These are phyloP conservation scores for Melanotaenia duboulayi DNA, from an alignment of 2,113 vertebrate species.

Conservation along the genomic window DNA sequence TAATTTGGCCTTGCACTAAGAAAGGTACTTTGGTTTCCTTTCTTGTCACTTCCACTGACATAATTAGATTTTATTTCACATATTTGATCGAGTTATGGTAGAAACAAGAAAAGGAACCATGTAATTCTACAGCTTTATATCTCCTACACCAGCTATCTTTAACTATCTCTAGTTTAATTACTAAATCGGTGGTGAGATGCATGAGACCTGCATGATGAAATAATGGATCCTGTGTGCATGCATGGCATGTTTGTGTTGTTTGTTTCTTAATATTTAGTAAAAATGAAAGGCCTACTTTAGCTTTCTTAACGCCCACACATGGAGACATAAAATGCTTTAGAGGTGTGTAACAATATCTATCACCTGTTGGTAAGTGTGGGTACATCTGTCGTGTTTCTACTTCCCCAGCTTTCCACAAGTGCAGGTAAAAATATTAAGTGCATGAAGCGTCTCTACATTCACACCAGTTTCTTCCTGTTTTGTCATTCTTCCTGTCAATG, in stretches of 20 bases:
- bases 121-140: too few species aligned
- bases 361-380: background rate
- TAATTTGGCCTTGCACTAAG: too few species aligned
- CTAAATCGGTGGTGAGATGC: background rate
- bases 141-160: too few species aligned
- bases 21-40: too few species aligned
- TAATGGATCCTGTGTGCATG: slow-evolving; percentile 2
- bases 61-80: too few species aligned
- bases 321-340: slow-evolving; percentile 6
- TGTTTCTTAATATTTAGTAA: background rate
- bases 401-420: slow-evolving; percentile 5
- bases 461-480: slow-evolving; percentile 15
- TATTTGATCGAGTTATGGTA: too few species aligned
- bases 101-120: too few species aligned
- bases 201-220: background rate
- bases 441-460: background rate
- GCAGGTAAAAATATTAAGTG: slow-evolving; percentile 1
- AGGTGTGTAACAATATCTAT: slow-evolving; percentile 4
- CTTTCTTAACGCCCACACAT: background rate
- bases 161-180: too few species aligned
- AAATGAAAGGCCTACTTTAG: background rate
- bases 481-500: slow-evolving; percentile 20
- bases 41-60: too few species aligned
- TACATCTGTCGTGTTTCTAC: slow-evolving; percentile 1
- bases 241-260: background rate